A percentile compares a stretch with the other conserved stretches of the same genome.
These are phyloP conservation scores for Sylvia borin DNA, from an alignment of 2,797 vertebrate species.

Conservation along the genomic window DNA sequence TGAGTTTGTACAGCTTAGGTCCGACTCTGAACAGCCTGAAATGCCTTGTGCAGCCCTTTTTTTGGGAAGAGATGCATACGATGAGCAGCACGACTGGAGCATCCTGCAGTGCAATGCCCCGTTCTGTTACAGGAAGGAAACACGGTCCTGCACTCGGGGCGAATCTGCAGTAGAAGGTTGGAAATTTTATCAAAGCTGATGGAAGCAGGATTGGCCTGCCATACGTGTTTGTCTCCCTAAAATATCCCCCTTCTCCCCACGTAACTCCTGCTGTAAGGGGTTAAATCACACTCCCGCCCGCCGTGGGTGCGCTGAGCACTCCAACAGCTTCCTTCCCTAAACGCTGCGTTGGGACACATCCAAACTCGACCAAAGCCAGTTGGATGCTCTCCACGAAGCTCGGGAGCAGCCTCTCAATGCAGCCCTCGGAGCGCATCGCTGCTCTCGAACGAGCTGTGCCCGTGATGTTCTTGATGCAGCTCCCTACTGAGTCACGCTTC, in stretches of 20 bases:
- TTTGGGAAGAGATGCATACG: background rate
- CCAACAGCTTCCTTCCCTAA: background rate
- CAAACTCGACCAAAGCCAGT: background rate
- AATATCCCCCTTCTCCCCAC: background rate
- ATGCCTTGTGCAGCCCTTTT: background rate
- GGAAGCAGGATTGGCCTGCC: background rate
- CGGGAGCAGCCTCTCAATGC: background rate
- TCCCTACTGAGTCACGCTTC: rapidly evolving
- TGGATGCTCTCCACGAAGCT: background rate
- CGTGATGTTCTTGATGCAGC: rapidly evolving
- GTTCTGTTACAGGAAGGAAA: background rate
- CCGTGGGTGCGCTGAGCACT: background rate
- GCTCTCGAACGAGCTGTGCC: rapidly evolving
- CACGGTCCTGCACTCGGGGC: background rate
- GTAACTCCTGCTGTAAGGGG: background rate
- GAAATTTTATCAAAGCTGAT: background rate
- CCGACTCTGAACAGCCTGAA: background rate
- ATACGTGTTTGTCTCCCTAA: background rate
- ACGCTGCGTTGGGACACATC: background rate
- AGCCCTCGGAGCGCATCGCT: rapidly evolving
- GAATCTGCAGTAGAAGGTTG: background rate
- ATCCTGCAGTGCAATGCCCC: background rate
- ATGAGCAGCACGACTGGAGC: background rate
- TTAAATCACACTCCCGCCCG: background rate
- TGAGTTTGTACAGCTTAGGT: background rate